Conservation (phyloP, 2,797 vertebrate species). For the Clarias platycephalus region DNA sequence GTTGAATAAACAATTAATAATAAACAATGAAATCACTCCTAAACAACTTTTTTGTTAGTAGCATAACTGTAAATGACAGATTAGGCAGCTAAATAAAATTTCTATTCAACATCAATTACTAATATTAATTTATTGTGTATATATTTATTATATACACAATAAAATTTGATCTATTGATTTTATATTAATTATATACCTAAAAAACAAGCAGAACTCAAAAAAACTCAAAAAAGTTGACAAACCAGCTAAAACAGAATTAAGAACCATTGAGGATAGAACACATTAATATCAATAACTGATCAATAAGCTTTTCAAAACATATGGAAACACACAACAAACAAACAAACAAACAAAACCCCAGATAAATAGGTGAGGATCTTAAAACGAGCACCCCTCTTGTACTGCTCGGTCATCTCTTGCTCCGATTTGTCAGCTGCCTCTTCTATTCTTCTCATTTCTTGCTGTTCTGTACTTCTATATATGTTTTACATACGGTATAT, state of each 20-base stretch:
- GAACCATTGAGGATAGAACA: not conserved
- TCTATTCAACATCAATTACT: conserved; percentile 6
- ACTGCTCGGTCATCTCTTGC: not conserved
- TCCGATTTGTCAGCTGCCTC: not conserved
- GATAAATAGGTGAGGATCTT: conserved; percentile 14
- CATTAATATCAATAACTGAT: not conserved
- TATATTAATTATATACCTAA: not conserved
- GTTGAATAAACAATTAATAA: not conserved
- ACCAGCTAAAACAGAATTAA: not conserved
- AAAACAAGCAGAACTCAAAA: conserved; percentile 7
- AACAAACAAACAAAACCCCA: not conserved
- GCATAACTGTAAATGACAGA: not conserved
- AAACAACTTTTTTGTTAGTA: not conserved
- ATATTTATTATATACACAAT: conserved; percentile 13
- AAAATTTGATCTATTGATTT: conserved; percentile 12
- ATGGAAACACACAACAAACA: conserved; percentile 7
- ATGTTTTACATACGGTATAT: not conserved
- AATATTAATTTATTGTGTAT: not conserved
- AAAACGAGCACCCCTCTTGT: not conserved
- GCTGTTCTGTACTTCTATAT: not conserved
- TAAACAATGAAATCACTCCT: not conserved
- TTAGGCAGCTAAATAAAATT: not conserved
- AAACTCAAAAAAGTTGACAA: not conserved
- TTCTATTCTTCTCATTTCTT: conserved; percentile 11
- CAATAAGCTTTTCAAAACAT: not conserved